Evolutionary conservation across 2,888 invertebrate species (phyloP), one percentile per base, ranked within the genome.

Genomic region (Trisateles emortualis): DNA sequence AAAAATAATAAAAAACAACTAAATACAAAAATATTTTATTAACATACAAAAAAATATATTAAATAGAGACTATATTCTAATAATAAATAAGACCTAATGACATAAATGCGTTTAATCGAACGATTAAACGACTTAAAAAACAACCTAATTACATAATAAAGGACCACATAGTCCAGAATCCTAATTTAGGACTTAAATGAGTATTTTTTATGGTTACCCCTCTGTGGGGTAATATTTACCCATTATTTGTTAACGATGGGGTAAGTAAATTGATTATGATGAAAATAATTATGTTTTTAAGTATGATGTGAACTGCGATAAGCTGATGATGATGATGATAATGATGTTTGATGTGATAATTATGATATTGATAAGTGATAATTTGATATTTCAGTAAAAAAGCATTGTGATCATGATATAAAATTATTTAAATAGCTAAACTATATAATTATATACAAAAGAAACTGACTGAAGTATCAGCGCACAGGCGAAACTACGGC

Each of bases 151-250:
- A 54, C 43, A 61, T 64, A 45, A 40, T 55, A 52, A 58, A 57
- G 72, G 85, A 81, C 86, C 86, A 86, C 86, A 74, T 84, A 77
- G 83, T 73, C 84, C 72, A 30, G 17, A 56, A 78, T 84, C 88
- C 86, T 87, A 87, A 87, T 87, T 86, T 87, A 87, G 86, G 87
- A 87, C 77, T 76, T 52, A 53, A 49, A 42, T 45, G 59, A 46
- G 62, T 58, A 64, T 52, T 49, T 35, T 45, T 44, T 26, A 53
- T 30, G 35, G 35, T 52, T 52, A 52, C 62, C 47, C 45, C n/a
- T 10, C 0, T n/a, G n/a, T 10, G 24, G 50, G 46, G 42, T 41
- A 38, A 52, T 44, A 47, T 30, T 54, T 51, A 59, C 52, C 42
- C 64, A 56, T 66, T 24, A 8, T 16, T 48, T 16, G 19, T 36